Base-by-base conservation (phyloP, 2,113 vertebrate genomes). In the Columbina picui region DNA sequence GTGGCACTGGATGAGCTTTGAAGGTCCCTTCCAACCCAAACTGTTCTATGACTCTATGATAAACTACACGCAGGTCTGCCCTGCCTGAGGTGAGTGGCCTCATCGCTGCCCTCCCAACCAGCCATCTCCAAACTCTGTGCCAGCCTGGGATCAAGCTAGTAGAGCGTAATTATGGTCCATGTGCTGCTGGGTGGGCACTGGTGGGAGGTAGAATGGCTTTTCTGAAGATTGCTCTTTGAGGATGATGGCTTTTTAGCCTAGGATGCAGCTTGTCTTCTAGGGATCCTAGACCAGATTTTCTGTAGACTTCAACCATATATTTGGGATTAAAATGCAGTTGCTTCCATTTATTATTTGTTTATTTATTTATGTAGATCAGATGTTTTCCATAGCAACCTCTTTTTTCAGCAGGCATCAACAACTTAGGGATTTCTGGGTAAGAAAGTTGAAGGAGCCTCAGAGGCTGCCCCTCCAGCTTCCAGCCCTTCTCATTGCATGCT, bases 251-350 rank as follows among this genome's bases (percentile, higher is more conserved):
- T 91, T 77, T 57, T 38, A 92, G 26, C 43, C 7, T 30, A 64
- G n/a, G 17, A 32, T 53, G 13, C 38, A 65, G 10, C 34, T 90
- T 80, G 25, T 59, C 32, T 81, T 90, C 29, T 64, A 55, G 47
- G 27, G 7, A 43, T 82, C n/a, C 49, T 14, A 69, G n/a, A 34
- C 7, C 8, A 49, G 25, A 38, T 89, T 63, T 89, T 87, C 55
- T 32, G 15, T 12, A 49, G 61, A 22, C 23, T 89, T 89, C 45
- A 84, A 1, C 36, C 15, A 7, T 0, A 0, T 5, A 32, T 6
- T 55, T 3, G 4, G 13, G 19, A 10, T 70, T 55, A 80, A 30
- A 80, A 69, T 26, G 25, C 19, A 71, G n/a, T 57, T 47, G 3
- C 8, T 34, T 4, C 38, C 50, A 5, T 38, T 87, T 63, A 45